Base-by-base conservation (phyloP, 2,888 invertebrate genomes). In the Eupithecia dodoneata region DNA sequence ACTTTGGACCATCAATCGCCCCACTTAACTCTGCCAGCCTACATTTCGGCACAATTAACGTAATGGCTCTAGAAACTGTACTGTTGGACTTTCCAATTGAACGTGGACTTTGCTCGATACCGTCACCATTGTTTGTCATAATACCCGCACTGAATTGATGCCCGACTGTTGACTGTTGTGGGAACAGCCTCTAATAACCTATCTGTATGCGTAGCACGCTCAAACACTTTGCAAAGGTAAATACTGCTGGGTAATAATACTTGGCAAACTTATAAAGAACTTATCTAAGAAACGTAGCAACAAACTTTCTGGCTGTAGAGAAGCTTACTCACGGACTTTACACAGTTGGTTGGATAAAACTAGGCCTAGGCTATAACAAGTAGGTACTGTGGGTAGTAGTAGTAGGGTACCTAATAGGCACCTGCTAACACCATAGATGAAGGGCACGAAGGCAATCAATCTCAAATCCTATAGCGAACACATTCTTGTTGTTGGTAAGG, bases 71-170 rank as follows among this genome's bases (percentile, higher is more conserved):
- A 18, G 75, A 83, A 84, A 83, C 84, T 83, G 85, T 83, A 83
- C 81, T 83, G 86, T 88, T 90, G 87, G 87, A 90, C 91, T 91
- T 91, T 90, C 90, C 90, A 91, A 91, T 91, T 91, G 88, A 87
- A 72, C 73, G 77, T 82, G 89, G 91, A 92, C 91, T 92, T 89
- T 86, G 90, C 79, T 87, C 90, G 75, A 73, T 91, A 89, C 89
- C 89, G 91, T 91, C 90, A 82, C 80, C 80, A 84, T 87, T 89
- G 89, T 89, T 89, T 88, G 86, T 86, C 86, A 89, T 85, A 87
- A 88, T 87, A 87, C 87, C 86, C 88, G n/a, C 73, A 15, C 44
- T 44, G n/a, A 74, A 72, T 73, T 74, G 71, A 71, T 66, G 69
- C 41, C n/a, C 12, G 55, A 15, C 67, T 74, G 75, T 78, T 75